Conservation (phyloP, 2,113 vertebrate species). For the Dascyllus trimaculatus region DNA sequence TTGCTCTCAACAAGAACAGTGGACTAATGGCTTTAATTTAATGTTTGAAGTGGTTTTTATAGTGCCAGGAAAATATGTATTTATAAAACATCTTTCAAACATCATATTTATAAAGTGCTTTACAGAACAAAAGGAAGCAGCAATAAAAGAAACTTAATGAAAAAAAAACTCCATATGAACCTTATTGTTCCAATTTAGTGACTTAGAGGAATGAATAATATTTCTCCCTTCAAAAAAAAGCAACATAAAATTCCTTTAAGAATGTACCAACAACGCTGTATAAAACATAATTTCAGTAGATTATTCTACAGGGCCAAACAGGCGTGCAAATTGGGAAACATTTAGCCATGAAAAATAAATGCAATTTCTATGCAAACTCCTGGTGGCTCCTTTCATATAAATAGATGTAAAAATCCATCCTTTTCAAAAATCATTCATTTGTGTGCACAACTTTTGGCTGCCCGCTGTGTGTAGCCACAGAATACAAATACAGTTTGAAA, state of each 20-base stretch:
- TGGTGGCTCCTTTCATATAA: slow-evolving; percentile 9
- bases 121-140: slow-evolving; percentile 25
- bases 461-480: too few species aligned
- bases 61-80: slow-evolving; percentile 40
- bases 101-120: slow-evolving; percentile 42
- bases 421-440: too few species aligned
- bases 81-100: slow-evolving; percentile 54
- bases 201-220: slow-evolving; percentile 31
- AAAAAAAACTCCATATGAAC: slow-evolving; percentile 30
- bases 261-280: slow-evolving; percentile 23
- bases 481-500: neutral
- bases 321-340: slow-evolving; percentile 43
- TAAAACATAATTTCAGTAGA: slow-evolving; percentile 26
- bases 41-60: slow-evolving; percentile 56
- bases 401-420: neutral
- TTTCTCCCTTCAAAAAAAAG: slow-evolving; percentile 18
- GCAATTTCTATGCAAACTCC: slow-evolving; percentile 56
- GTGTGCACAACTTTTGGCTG: neutral
- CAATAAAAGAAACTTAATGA: slow-evolving; percentile 44
- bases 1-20: slow-evolving; percentile 59
- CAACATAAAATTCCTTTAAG: slow-evolving; percentile 35
- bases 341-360: slow-evolving; percentile 34
- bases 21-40: slow-evolving; percentile 66
- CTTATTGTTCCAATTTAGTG: slow-evolving; percentile 38
- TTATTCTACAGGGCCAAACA: slow-evolving; percentile 51